Evolutionary conservation across 2,888 invertebrate genomes (phyloP).

Genomic region (Tinea pellionella): DNA sequence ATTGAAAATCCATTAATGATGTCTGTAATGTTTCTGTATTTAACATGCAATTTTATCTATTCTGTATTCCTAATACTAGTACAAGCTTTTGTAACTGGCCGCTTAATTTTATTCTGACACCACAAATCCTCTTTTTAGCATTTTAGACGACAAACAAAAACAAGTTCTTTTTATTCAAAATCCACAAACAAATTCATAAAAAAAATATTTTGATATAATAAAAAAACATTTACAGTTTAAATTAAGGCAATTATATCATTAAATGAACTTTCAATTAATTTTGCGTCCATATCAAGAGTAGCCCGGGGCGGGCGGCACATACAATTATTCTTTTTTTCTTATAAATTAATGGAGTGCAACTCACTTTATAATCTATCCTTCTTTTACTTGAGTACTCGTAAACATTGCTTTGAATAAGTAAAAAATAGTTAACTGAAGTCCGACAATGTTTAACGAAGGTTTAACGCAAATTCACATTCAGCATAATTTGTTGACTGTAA

Average conservation of each 20-base stretch:
- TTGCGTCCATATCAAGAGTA: slow-evolving; percentile 6
- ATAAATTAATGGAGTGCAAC: slow-evolving; percentile 8
- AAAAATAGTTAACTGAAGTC: no score
- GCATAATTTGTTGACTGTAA: slow-evolving; percentile 11
- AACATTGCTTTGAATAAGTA: no score
- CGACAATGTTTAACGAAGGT: no score
- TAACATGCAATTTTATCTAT: background rate
- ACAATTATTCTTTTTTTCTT: slow-evolving; percentile 7
- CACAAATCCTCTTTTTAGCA: background rate
- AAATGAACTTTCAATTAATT: slow-evolving; percentile 12
- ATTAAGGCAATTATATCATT: slow-evolving; percentile 11
- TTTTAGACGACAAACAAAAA: background rate
- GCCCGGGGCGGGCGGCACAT: background rate
- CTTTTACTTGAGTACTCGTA: background rate
- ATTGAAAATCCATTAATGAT: background rate
- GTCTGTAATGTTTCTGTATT: background rate
- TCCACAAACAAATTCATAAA: no score
- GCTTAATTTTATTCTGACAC: background rate
- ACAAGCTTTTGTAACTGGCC: background rate
- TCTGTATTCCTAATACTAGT: background rate
- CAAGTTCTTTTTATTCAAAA: no score
- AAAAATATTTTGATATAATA: background rate
- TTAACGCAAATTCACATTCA: no score
- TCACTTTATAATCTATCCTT: slow-evolving; percentile 3
- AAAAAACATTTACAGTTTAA: slow-evolving; percentile 4